phyloP scores from a whole-genome alignment of 92 coral and sea anemone genomes.

The Zoanthus gigantus region DNA sequence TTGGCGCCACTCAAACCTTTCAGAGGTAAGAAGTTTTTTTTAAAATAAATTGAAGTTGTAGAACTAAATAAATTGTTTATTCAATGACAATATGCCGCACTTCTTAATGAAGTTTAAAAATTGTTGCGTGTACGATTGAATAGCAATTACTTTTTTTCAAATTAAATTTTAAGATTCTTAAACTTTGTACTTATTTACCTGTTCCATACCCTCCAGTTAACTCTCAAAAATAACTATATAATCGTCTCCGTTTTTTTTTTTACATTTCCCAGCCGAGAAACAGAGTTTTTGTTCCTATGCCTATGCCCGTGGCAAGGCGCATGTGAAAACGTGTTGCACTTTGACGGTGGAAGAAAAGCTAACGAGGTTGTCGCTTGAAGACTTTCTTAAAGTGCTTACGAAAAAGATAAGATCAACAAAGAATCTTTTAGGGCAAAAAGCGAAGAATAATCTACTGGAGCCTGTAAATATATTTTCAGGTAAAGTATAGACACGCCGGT shows the following conservation, averaged over 20 bases:
- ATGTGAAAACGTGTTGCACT: not conserved
- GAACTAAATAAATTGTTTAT: not conserved
- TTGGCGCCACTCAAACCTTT: not conserved
- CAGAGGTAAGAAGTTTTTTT: not conserved
- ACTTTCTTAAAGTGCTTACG: not conserved
- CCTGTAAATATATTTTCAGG: constrained; percentile 3
- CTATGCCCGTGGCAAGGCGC: not conserved
- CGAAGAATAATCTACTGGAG: not conserved
- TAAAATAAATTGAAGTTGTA: not conserved
- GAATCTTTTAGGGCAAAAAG: constrained; percentile 4
- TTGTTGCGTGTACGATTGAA: no score
- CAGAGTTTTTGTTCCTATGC: not conserved
- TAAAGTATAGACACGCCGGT: not conserved
- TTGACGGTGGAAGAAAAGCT: not conserved
- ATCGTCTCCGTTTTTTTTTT: not conserved
- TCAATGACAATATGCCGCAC: not conserved
- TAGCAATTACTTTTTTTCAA: no score
- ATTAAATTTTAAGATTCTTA: no score
- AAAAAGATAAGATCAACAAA: not conserved
- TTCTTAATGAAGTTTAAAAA: no score
- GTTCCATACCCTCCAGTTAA: no score
- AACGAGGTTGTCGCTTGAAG: not conserved
- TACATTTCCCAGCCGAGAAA: not conserved
- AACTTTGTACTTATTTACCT: not conserved
- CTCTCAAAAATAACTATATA: not conserved